phyloP scores from a whole-genome alignment of 2,113 vertebrate genomes.

The Embiotoca jacksoni region DNA sequence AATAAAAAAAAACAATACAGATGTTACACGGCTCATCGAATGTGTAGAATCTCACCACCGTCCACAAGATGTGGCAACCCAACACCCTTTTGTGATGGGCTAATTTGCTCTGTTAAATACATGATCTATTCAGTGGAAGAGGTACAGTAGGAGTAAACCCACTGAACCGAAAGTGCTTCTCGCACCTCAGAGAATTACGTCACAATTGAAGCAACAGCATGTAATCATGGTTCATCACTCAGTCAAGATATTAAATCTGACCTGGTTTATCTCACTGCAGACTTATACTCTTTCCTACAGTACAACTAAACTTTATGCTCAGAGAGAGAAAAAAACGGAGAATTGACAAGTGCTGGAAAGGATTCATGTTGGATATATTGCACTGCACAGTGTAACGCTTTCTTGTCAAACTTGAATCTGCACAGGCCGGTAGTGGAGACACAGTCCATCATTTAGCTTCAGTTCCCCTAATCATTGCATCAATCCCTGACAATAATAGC shows the following conservation, averaged over 20 bases:
- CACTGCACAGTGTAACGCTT: too few relatives aligned
- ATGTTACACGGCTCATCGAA: conserved; percentile 21
- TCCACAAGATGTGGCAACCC: conserved; percentile 33
- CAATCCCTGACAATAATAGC: not conserved
- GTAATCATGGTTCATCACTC: conserved; percentile 12
- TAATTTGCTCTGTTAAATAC: conserved; percentile 53
- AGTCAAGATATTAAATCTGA: conserved; percentile 25
- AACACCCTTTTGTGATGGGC: conserved; percentile 13
- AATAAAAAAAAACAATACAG: not conserved
- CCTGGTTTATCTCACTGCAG: conserved; percentile 14
- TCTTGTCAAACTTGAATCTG: too few relatives aligned
- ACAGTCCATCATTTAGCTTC: not conserved
- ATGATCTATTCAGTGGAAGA: conserved; percentile 40
- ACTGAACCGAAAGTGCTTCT: conserved; percentile 4
- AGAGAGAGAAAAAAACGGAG: not conserved
- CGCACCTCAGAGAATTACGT: conserved; percentile 16
- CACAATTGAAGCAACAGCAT: conserved; percentile 18
- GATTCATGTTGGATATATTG: not conserved
- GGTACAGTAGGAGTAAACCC: conserved; percentile 19
- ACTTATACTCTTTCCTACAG: conserved; percentile 1
- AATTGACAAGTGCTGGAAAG: not conserved
- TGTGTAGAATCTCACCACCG: conserved; percentile 8
- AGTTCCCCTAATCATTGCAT: conserved; percentile 15
- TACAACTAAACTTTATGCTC: not conserved
- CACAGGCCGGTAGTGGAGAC: not conserved